Conservation (phyloP, 2,888 invertebrate species). For the Byasa hedistus region DNA sequence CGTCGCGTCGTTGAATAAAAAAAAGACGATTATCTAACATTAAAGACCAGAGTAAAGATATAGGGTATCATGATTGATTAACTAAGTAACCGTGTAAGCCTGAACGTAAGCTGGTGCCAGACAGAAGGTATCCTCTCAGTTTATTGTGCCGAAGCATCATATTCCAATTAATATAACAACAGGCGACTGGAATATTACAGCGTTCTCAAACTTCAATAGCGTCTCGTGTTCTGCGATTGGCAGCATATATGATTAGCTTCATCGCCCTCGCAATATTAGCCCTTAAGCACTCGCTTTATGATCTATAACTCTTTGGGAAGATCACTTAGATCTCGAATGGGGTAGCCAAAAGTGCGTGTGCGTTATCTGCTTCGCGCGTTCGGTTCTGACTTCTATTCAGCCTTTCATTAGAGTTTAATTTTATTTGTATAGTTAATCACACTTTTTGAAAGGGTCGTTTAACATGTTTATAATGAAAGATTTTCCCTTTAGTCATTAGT, state of each 20-base stretch:
- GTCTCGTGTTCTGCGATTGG: constrained; percentile 28
- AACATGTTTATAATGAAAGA: constrained; percentile 11
- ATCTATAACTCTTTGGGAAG: constrained; percentile 15
- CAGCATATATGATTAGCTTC: constrained; percentile 23
- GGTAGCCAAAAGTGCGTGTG: constrained; percentile 5
- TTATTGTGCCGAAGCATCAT: constrained; percentile 28
- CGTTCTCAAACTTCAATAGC: constrained; percentile 29
- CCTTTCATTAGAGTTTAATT: background rate
- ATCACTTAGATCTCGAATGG: constrained; percentile 7
- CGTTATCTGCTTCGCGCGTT: background rate
- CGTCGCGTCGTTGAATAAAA: too few relatives aligned
- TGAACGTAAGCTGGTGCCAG: constrained; percentile 1
- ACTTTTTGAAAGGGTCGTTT: constrained; percentile 22
- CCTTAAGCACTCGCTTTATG: constrained; percentile 6
- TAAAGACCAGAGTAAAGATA: too few relatives aligned
- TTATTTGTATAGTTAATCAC: constrained; percentile 10
- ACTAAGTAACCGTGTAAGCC: background rate
- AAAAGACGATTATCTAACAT: too few relatives aligned
- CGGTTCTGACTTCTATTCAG: constrained; percentile 7
- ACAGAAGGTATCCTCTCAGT: constrained; percentile 6
- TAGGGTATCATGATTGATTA: background rate
- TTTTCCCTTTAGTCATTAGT: constrained; percentile 14
- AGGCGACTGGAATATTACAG: constrained; percentile 26
- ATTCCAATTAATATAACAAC: constrained; percentile 29
- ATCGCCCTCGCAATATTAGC: constrained; percentile 8